These are phyloP conservation scores for Hipposideros larvatus DNA, from an alignment of 2,797 vertebrate species.

Conservation along the genomic window DNA sequence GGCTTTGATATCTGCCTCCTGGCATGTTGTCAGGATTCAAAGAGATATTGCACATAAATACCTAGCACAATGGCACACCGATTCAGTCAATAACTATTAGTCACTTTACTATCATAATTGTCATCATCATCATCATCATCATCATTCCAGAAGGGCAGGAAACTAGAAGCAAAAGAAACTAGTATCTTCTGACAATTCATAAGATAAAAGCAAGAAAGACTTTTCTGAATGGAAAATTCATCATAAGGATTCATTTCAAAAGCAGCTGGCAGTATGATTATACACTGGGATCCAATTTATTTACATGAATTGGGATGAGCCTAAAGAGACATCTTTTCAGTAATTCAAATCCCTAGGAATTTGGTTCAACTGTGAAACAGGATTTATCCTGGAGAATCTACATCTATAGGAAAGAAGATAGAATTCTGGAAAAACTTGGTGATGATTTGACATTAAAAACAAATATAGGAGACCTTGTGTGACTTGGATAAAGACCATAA, in stretches of 20 bases:
- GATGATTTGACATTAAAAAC: slow-evolving; percentile 68
- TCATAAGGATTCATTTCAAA: slow-evolving; percentile 54
- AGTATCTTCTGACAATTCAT: background rate
- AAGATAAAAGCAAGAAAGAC: slow-evolving; percentile 19
- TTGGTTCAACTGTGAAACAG: slow-evolving; percentile 50
- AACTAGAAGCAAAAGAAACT: background rate
- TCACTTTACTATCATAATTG: background rate
- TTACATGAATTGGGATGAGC: slow-evolving; percentile 3
- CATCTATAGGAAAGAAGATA: slow-evolving; percentile 37
- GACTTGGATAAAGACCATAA: slow-evolving; percentile 67
- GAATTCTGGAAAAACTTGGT: slow-evolving; percentile 55
- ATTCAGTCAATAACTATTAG: background rate
- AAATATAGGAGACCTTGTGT: slow-evolving; percentile 65
- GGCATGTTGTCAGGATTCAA: background rate
- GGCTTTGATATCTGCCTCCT: background rate
- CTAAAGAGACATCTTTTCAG: slow-evolving; percentile 52
- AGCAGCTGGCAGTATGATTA: slow-evolving; percentile 18
- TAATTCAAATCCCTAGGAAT: slow-evolving; percentile 52
- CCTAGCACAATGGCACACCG: background rate
- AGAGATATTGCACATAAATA: background rate
- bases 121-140: background rate
- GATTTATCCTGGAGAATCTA: slow-evolving; percentile 25
- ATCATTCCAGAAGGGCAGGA: background rate
- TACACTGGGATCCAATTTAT: background rate
- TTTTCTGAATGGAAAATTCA: background rate